Evolutionary conservation across 2,888 invertebrate species (phyloP), one percentile per base, ranked within the genome.

Genomic region (Lochmaea capreae): DNA sequence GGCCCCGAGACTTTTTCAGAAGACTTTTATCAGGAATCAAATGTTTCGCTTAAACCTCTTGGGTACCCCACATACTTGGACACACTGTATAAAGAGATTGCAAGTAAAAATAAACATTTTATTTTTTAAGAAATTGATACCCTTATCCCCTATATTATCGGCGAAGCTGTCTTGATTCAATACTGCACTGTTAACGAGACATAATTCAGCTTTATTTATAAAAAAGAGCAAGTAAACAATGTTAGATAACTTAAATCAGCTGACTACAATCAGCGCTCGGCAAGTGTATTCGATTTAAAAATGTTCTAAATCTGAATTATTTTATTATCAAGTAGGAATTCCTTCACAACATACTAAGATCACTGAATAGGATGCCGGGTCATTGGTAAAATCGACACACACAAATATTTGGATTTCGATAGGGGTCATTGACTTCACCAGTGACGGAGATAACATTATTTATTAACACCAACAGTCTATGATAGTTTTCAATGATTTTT

Each of bases 311-410:
- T 54, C 18, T 18, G 18, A 18, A 54, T 54, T 54, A 18, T 62
- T 42, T 54, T 54, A 18, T 62, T 62, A 62, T 62, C 62, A 16
- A n/a, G 14, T 46, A 46, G 65, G 65, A 18, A 65, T 61, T 78
- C 78, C 80, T 81, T 76, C 6, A 77, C 77, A 79, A 78, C 78
- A 74, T 77, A 78, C 79, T 78, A 75, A 77, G 75, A 75, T 66
- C 76, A 75, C 70, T 73, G 72, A 75, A 12, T 76, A 76, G 76
- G 57, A 66, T 81, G 82, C 75, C 80, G 81, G 83, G 82, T 83
- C 83, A 83, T 80, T 81, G 81, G 80, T 82, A 82, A 83, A 81
- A 82, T 82, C 80, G 78, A 81, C 74, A 76, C 83, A 80, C 79
- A 82, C 78, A 81, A 82, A 80, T 81, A 78, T 78, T 79, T 80